Percentiles rank a stretch among this genome's conserved stretches.
These are phyloP conservation scores for Carcina quercana DNA, from an alignment of 2,888 invertebrate species.

Conservation along the genomic window DNA sequence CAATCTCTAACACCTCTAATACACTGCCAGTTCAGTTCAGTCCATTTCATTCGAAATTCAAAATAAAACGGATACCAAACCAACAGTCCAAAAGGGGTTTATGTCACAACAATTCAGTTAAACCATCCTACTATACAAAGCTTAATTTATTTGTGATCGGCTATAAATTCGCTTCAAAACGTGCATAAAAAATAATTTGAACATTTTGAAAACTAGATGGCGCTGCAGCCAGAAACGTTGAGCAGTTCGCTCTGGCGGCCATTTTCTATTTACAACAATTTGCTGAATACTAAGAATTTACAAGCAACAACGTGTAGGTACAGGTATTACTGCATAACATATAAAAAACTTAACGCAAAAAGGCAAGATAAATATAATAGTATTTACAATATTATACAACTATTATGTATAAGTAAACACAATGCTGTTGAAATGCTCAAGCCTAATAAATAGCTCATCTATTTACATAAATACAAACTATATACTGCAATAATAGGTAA, in stretches of 20 bases:
- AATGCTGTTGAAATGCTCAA: background rate
- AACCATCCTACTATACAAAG: constrained; percentile 1
- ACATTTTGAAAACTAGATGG: too few species aligned
- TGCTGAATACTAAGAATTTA: too few species aligned
- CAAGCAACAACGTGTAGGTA: constrained; percentile 28
- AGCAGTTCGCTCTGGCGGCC: too few species aligned
- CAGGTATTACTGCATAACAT: constrained; percentile 46
- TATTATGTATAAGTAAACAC: constrained; percentile 3
- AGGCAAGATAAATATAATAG: constrained; percentile 36
- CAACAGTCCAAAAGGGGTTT: too few species aligned
- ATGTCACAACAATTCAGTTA: constrained; percentile 4
- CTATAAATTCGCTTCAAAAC: too few species aligned
- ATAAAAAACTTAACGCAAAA: constrained; percentile 27
- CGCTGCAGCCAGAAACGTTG: too few species aligned
- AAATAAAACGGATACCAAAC: too few species aligned
- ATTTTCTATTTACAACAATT: too few species aligned
- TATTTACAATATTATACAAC: constrained; percentile 36
- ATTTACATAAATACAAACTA: constrained; percentile 9
- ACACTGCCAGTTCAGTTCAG: too few species aligned
- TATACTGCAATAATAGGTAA: constrained; percentile 7
- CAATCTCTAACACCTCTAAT: too few species aligned
- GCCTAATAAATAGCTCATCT: constrained; percentile 3
- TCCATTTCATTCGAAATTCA: background rate
- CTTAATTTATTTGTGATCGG: too few species aligned
- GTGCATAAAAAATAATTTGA: too few species aligned